phyloP scores from a whole-genome alignment of 2,797 vertebrate genomes.

The Hafferia zeledoni region DNA sequence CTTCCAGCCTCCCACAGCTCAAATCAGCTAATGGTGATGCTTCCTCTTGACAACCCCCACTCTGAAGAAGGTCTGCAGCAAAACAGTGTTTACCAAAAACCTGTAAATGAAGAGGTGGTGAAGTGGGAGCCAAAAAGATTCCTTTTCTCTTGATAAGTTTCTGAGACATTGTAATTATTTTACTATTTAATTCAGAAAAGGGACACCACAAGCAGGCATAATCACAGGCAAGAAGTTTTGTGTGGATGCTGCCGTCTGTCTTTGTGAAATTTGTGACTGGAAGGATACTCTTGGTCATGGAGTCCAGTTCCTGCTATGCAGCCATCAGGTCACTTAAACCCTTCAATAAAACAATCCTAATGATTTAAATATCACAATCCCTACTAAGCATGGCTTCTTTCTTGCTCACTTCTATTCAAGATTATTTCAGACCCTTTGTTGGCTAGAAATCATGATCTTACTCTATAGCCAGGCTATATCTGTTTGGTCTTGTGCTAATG shows the following conservation, averaged over 20 bases:
- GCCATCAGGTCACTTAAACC: not conserved
- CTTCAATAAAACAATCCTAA: not conserved
- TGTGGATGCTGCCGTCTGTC: not conserved
- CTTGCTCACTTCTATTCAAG: not conserved
- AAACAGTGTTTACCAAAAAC: constrained; percentile 30
- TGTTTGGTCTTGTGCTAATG: not conserved
- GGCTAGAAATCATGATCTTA: not conserved
- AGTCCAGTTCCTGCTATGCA: not conserved
- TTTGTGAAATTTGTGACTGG: not conserved
- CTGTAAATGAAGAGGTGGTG: not conserved
- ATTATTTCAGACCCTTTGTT: not conserved
- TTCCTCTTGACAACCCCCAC: constrained; percentile 34
- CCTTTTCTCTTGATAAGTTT: not conserved
- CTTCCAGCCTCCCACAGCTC: not conserved
- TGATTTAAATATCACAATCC: not conserved
- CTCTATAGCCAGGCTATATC: not conserved
- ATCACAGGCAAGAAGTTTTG: not conserved
- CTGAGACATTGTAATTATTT: not conserved
- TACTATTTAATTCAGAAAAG: not conserved
- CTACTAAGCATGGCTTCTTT: not conserved
- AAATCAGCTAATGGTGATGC: not conserved
- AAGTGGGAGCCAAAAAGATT: not conserved
- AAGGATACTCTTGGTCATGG: not conserved
- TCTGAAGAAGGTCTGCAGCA: constrained; percentile 19
- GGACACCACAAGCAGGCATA: not conserved